phyloP scores from a whole-genome alignment of 2,888 invertebrate genomes.

The Oscheius sp. region DNA sequence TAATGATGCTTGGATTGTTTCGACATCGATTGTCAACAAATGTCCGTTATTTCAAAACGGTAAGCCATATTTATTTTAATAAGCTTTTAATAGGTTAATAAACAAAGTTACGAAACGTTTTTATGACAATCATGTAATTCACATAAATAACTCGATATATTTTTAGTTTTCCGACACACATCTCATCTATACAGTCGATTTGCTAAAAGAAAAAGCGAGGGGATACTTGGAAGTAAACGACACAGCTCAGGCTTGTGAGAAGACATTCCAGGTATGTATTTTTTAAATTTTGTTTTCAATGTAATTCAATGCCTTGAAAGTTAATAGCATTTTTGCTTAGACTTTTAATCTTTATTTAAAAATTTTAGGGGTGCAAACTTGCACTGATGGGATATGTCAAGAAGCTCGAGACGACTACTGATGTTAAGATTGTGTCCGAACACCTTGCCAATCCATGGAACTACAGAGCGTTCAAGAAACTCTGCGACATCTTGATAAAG shows the following conservation, averaged over 20 bases:
- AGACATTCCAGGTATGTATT: conserved; percentile 24
- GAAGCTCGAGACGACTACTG: conserved; percentile 27
- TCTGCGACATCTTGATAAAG: conserved; percentile 6
- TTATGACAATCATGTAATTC: conserved; percentile 31
- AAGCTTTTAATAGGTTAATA: conserved; percentile 16
- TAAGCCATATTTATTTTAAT: conserved; percentile 28
- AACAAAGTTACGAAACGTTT: conserved; percentile 29
- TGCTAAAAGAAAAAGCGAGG: conserved; percentile 18
- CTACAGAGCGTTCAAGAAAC: conserved; percentile 20
- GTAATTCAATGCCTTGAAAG: conserved; percentile 28
- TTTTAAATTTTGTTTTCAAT: conserved; percentile 23
- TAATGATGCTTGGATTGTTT: conserved; percentile 23
- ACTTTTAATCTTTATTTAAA: conserved; percentile 28
- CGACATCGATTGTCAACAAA: conserved; percentile 12
- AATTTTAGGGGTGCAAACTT: conserved; percentile 27
- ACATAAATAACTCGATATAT: conserved; percentile 28
- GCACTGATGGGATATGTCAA: conserved; percentile 29
- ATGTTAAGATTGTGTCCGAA: conserved; percentile 27
- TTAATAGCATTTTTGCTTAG: conserved; percentile 24
- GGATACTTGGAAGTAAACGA: conserved; percentile 27
- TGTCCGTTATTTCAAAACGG: conserved; percentile 16
- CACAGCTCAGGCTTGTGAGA: conserved; percentile 29
- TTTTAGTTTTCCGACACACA: conserved; percentile 23
- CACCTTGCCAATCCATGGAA: conserved; percentile 25
- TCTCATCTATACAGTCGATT: conserved; percentile 17